Evolutionary conservation across 2,113 vertebrate species (phyloP).

Genomic region (Otolemur garnettii): DNA sequence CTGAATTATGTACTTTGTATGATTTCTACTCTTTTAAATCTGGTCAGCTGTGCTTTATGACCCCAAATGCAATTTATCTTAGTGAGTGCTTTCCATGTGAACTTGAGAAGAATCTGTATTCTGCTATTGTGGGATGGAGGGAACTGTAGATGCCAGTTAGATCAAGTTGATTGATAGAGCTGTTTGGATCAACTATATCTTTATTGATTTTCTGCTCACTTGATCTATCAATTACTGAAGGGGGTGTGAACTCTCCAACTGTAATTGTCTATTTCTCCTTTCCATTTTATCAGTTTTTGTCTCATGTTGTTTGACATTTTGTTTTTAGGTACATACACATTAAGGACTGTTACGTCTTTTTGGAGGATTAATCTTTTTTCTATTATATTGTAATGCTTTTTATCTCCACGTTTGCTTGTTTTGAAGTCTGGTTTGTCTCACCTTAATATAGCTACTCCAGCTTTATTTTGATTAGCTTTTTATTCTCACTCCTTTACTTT

Average conservation of each 20-base stretch:
- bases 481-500: background rate
- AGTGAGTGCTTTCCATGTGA: background rate
- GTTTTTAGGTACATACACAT: background rate
- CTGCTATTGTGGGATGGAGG: background rate
- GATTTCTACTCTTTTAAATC: background rate
- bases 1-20: background rate
- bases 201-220: constrained; percentile 40
- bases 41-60: background rate
- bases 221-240: background rate
- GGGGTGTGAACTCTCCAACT: background rate
- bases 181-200: background rate
- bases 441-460: background rate
- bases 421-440: background rate
- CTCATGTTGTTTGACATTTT: background rate
- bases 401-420: background rate
- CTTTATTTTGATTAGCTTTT: background rate
- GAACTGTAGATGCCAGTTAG: background rate
- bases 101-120: background rate
- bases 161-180: background rate
- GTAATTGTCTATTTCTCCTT: background rate
- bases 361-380: background rate
- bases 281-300: background rate
- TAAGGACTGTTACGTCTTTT: background rate
- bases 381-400: background rate
- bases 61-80: background rate